phyloP scores from a whole-genome alignment of 2,113 vertebrate genomes.

The Odontophorus gujanensis region DNA sequence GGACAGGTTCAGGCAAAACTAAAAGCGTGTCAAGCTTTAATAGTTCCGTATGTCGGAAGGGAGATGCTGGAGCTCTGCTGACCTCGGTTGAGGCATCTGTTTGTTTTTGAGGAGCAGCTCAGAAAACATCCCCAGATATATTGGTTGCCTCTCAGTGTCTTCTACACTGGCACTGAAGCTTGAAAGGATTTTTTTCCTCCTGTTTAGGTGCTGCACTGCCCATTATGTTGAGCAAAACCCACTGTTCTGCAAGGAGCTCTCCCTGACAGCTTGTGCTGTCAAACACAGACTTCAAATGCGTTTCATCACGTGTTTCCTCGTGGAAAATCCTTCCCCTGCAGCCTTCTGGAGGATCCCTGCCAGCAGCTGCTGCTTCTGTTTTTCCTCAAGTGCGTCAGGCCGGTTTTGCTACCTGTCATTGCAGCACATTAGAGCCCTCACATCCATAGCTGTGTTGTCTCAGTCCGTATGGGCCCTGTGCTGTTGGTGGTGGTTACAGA shows the following conservation, averaged over 20 bases:
- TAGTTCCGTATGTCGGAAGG: not conserved
- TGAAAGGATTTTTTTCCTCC: not conserved
- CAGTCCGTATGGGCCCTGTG: fast-evolving
- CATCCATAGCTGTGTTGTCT: not conserved
- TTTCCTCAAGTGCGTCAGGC: not conserved
- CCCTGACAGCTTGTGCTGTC: not conserved
- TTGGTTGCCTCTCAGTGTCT: not conserved
- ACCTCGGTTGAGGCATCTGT: not conserved
- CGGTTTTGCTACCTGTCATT: not conserved
- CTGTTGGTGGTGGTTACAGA: not conserved
- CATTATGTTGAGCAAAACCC: not conserved
- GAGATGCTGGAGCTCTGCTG: not conserved
- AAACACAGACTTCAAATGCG: not conserved
- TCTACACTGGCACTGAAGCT: not conserved
- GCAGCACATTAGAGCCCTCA: not conserved
- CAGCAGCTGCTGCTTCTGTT: not conserved
- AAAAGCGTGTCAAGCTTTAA: not conserved
- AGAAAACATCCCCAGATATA: not conserved
- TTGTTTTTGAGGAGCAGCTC: not conserved
- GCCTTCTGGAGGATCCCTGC: not conserved
- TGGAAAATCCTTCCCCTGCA: not conserved
- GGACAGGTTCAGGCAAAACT: not conserved
- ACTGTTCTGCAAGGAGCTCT: not conserved
- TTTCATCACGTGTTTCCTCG: not conserved
- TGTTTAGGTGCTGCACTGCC: not conserved